These are phyloP conservation scores for Ailurus styani DNA, from an alignment of 2,113 vertebrate species.

Conservation along the genomic window DNA sequence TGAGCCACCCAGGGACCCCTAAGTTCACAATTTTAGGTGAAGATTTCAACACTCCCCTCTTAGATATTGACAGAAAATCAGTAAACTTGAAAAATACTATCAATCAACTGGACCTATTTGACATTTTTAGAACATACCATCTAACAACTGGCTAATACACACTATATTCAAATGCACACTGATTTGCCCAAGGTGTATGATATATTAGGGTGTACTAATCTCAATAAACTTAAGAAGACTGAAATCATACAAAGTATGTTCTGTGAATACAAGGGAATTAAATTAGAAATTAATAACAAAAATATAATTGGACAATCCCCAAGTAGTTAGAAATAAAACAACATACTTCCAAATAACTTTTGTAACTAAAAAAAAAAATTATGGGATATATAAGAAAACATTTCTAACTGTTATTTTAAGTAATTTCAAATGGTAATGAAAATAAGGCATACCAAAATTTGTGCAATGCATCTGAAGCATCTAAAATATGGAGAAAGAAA, in stretches of 20 bases:
- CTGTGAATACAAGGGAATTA: background rate
- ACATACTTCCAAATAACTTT: background rate
- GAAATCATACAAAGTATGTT: background rate
- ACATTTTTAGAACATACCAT: background rate
- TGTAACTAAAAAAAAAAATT: background rate
- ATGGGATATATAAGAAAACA: background rate
- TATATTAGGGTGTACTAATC: background rate
- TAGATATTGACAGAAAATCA: background rate
- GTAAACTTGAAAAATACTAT: background rate
- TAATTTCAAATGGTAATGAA: background rate
- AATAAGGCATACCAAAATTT: background rate
- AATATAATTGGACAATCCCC: background rate
- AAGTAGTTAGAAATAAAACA: background rate
- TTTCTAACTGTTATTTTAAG: background rate
- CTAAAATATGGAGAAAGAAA: background rate
- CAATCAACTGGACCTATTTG: background rate
- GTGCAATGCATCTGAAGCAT: background rate
- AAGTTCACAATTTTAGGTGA: background rate
- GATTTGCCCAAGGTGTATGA: background rate
- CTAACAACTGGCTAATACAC: background rate
- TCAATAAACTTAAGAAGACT: background rate
- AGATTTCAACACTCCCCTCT: background rate
- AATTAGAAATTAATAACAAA: background rate
- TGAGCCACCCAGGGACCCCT: too few relatives aligned
- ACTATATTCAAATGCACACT: background rate